Evolutionary conservation across 1,140 invertebrate species (phyloP), one percentile per base, ranked within the genome.

Genomic region (Leptonema lineaticorne): DNA sequence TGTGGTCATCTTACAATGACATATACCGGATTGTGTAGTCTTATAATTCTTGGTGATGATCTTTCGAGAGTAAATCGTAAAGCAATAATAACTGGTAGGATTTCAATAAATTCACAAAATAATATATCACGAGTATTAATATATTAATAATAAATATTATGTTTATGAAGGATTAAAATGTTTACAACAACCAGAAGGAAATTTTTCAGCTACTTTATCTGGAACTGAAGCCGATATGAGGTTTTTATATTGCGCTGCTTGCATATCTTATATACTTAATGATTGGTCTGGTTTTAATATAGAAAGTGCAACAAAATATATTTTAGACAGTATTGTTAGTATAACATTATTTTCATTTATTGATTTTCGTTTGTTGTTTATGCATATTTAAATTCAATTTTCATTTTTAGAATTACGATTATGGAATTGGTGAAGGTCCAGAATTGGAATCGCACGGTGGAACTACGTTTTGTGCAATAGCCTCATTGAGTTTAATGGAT

Each of bases 161-260:
- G 9, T 67, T 5, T 26, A 76, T 78, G 66, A 68, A 85, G 85
- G 87, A 41, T 80, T 92, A 57, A 84, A 81, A 68, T 84, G 84
- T n/a, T 83, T 89, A 46, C 89, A 92, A 75, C 84, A 85, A 65
- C 75, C 83, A 0, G 86, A 90, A 75, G 90, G 86, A 48, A 95
- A 92, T 78, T 97, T 95, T 79, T 87, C 88, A 59, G 92, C 92
- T 6, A 89, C 90, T 2, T 72, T 88, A 24, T 85, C 84, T 3
- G 94, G 92, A 2, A 91, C 90, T 77, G 96, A 99, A 80, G 92
- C 89, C 76, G 97, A 99, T 77, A 97, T 99, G 93, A 84, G 97
- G 27, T 99, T 99, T 84, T 89, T 99, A 0, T 99, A 96, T 80
- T 99, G 96, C 83, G 96, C 96, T 0, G 89, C 92, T 14, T 92